These are phyloP conservation scores for Oryctes rhinoceros DNA, from an alignment of 1,140 invertebrate species.

Conservation along the genomic window DNA sequence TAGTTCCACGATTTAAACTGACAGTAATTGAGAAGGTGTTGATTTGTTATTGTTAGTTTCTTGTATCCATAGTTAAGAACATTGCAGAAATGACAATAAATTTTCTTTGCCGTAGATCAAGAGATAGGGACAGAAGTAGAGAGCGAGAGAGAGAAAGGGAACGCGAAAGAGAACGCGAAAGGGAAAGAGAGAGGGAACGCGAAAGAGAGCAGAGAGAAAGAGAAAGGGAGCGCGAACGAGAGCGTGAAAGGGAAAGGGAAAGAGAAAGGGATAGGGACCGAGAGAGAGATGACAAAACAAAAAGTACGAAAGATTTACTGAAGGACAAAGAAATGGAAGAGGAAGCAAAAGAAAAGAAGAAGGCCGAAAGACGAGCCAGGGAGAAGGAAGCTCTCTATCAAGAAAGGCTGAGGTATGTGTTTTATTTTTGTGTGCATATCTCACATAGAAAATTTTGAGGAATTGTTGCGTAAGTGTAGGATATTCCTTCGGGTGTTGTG, in stretches of 20 bases:
- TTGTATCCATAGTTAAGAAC: no score
- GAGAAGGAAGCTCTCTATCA: slow-evolving; percentile 96
- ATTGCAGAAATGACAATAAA: no score
- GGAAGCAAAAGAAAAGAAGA: slow-evolving; percentile 88
- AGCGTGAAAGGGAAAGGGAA: slow-evolving; percentile 65
- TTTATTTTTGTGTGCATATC: background rate
- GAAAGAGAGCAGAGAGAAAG: slow-evolving; percentile 55
- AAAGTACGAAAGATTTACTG: slow-evolving; percentile 69
- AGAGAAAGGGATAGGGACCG: slow-evolving; percentile 62
- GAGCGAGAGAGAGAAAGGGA: slow-evolving; percentile 62
- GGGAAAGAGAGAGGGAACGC: slow-evolving; percentile 62
- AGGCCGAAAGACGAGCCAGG: slow-evolving; percentile 86
- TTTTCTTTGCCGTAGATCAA: slow-evolving; percentile 43
- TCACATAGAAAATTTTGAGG: no score
- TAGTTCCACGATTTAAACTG: no score
- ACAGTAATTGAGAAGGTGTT: no score
- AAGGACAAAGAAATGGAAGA: slow-evolving; percentile 90
- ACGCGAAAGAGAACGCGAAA: slow-evolving; percentile 59
- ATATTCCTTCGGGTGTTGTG: no score
- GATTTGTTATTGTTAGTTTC: no score
- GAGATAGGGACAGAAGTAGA: slow-evolving; percentile 58
- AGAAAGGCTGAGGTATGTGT: slow-evolving; percentile 67
- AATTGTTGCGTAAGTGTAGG: no score
- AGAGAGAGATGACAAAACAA: slow-evolving; percentile 62
- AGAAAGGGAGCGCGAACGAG: slow-evolving; percentile 61